These are phyloP conservation scores for Laupala kohalensis DNA, from an alignment of 1,140 invertebrate genomes.

Conservation along the genomic window DNA sequence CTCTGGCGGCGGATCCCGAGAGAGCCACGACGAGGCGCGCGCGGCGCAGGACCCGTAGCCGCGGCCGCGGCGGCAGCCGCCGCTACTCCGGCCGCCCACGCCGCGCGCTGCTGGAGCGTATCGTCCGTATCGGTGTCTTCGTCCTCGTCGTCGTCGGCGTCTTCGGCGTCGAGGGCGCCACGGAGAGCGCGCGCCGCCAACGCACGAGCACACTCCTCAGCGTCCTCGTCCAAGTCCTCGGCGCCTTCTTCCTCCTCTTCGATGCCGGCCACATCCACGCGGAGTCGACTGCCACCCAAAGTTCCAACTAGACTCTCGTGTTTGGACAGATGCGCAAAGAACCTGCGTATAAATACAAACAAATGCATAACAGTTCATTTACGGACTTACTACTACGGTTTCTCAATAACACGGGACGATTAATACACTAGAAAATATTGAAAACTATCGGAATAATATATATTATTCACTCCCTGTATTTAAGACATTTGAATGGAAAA, in stretches of 20 bases:
- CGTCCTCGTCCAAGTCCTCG: not conserved
- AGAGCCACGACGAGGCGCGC: not conserved
- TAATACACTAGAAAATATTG: too few species aligned
- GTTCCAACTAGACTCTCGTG: not conserved
- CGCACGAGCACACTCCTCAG: conserved; percentile 37
- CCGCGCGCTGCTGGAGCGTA: not conserved
- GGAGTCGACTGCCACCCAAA: not conserved
- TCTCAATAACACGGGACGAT: too few species aligned
- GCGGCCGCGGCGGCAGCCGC: too few species aligned
- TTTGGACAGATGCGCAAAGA: not conserved
- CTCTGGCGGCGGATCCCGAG: not conserved
- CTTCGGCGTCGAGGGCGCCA: not conserved
- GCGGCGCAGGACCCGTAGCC: too few species aligned
- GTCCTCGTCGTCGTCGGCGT: conserved; percentile 13
- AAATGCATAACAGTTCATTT: too few species aligned
- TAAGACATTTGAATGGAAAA: too few species aligned
- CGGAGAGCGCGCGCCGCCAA: conserved; percentile 19
- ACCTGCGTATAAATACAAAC: not conserved
- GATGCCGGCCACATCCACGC: not conserved
- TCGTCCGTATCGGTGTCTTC: conserved; percentile 18
- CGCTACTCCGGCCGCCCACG: not conserved
- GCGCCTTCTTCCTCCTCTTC: not conserved
- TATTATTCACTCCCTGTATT: too few species aligned
- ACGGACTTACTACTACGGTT: too few species aligned
- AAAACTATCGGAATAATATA: too few species aligned